A percentile compares a stretch with the other conserved stretches of the same genome.
phyloP scores from a whole-genome alignment of 2,113 vertebrate species.

The Trematomus loennbergii region DNA sequence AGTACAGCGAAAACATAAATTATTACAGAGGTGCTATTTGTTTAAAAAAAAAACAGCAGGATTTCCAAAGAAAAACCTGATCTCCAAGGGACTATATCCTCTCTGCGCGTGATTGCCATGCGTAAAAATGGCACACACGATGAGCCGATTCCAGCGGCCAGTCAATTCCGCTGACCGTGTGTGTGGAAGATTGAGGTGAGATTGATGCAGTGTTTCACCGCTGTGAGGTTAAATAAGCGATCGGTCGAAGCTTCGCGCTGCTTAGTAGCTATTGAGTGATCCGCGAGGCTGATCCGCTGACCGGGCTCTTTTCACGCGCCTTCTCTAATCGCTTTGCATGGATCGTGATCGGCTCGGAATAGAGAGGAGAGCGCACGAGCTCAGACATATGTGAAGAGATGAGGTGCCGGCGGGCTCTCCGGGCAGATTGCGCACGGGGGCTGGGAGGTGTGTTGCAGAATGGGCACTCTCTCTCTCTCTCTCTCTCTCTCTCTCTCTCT shows the following conservation, averaged over 20 bases:
- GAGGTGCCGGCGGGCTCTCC: constrained; percentile 60
- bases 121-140: constrained; percentile 54
- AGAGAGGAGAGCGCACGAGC: constrained; percentile 30
- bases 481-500: too few relatives aligned
- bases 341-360: constrained; percentile 52
- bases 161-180: constrained; percentile 14
- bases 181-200: constrained; percentile 45
- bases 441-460: constrained; percentile 56
- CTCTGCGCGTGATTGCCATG: constrained; percentile 30
- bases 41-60: constrained; percentile 12
- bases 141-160: neutral
- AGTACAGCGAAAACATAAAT: neutral
- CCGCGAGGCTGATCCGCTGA: constrained; percentile 70
- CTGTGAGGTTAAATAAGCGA: constrained; percentile 68
- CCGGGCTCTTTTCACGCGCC: constrained; percentile 60
- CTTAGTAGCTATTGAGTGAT: constrained; percentile 65
- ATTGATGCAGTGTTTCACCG: constrained; percentile 59
- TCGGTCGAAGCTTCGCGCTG: constrained; percentile 45
- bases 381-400: constrained; percentile 40
- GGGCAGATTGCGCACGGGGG: constrained; percentile 66
- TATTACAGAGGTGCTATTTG: constrained; percentile 14
- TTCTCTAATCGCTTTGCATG: constrained; percentile 57
- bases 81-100: neutral
- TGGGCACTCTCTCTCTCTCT: neutral
- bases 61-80: neutral